Percentiles rank a stretch among this genome's conserved stretches.
These are phyloP conservation scores for Drosophila saltans DNA, from an alignment of 1,140 invertebrate species.

Conservation along the genomic window DNA sequence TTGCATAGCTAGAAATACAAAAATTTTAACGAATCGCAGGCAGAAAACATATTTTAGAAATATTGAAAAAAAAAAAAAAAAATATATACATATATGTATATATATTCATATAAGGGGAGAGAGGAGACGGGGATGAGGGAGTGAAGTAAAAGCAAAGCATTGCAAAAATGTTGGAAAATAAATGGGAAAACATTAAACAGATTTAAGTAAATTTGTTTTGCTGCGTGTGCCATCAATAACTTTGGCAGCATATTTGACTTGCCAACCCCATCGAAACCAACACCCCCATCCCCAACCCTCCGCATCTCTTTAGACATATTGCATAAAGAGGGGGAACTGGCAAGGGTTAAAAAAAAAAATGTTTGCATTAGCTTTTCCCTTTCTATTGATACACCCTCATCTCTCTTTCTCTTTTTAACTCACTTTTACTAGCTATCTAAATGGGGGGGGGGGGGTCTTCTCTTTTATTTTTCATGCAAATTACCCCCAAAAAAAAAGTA, in stretches of 20 bases:
- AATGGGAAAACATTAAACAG: constrained; percentile 79
- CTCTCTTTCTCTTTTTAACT: background rate
- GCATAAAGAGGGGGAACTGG: constrained; percentile 17
- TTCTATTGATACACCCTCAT: constrained; percentile 8
- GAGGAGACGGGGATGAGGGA: background rate
- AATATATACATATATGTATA: background rate
- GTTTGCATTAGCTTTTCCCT: constrained; percentile 26
- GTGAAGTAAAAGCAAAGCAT: constrained; percentile 8
- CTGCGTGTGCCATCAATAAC: constrained; percentile 78
- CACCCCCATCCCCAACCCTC: background rate
- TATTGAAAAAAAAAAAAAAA: constrained; percentile 54
- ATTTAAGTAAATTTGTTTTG: constrained; percentile 81
- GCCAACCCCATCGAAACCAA: constrained; percentile 9
- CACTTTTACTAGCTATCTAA: constrained; percentile 35
- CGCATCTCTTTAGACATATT: background rate
- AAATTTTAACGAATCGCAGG: constrained; percentile 15
- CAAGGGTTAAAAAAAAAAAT: constrained; percentile 48
- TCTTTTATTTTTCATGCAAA: constrained; percentile 63
- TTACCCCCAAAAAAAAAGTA: constrained; percentile 38
- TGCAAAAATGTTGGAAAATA: constrained; percentile 48
- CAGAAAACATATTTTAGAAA: constrained; percentile 36
- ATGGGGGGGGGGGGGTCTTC: constrained; percentile 27
- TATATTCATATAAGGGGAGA: no score
- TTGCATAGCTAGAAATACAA: constrained; percentile 21
- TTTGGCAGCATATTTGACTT: constrained; percentile 77